These are phyloP conservation scores for Aplocera efformata DNA, from an alignment of 2,888 invertebrate genomes.

Conservation along the genomic window DNA sequence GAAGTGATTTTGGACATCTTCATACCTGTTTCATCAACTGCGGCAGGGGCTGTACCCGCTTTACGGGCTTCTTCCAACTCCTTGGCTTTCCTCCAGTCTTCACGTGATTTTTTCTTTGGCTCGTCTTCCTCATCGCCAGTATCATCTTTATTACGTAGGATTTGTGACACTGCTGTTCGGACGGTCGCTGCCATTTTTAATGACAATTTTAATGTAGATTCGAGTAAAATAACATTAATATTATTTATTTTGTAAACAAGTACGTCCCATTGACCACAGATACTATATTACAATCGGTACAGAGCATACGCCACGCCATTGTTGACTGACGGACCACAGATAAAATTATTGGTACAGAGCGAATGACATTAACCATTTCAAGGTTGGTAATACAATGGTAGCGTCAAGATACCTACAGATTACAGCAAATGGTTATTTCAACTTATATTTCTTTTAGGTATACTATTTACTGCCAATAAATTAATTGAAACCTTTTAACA, in stretches of 20 bases:
- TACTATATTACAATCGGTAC: not conserved
- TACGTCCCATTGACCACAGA: no score
- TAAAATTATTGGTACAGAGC: no score
- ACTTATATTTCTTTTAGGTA: no score
- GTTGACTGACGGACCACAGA: no score
- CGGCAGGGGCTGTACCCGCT: conserved; percentile 96
- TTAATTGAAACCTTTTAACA: no score
- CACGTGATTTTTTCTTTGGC: conserved; percentile 92
- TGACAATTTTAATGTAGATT: conserved; percentile 5
- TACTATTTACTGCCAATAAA: no score
- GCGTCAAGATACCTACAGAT: no score
- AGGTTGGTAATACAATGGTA: no score
- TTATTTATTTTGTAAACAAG: not conserved
- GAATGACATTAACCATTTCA: no score
- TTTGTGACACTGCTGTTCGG: conserved; percentile 85
- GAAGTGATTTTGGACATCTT: no score
- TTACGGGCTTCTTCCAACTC: conserved; percentile 99
- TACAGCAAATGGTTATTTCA: no score
- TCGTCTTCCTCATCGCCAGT: conserved; percentile 84
- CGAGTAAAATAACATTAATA: not conserved
- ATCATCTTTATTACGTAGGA: conserved; percentile 83
- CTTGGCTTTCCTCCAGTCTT: conserved; percentile 98
- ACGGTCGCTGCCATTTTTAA: conserved; percentile 56
- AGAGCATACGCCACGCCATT: no score
- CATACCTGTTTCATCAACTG: conserved; percentile 86